phyloP scores from a whole-genome alignment of 2,888 invertebrate genomes.

The Kuschelorhynchus macadamiae region DNA sequence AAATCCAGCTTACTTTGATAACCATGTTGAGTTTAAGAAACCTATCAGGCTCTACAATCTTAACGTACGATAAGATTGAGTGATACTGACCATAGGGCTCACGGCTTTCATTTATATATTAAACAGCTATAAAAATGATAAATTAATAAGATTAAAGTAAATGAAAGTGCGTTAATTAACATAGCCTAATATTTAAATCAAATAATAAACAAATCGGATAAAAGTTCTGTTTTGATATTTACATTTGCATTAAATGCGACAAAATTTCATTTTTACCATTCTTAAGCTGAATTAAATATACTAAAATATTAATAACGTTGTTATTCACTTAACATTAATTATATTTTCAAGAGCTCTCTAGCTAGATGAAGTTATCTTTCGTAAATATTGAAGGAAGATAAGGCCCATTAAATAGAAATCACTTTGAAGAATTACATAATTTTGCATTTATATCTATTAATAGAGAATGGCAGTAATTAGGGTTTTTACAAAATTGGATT shows the following conservation, averaged over 20 bases:
- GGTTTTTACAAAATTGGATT: too few species aligned
- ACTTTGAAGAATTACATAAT: too few species aligned
- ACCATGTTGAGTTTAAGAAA: constrained; percentile 15
- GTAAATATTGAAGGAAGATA: too few species aligned
- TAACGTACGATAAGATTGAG: neutral
- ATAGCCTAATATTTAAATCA: constrained; percentile 1
- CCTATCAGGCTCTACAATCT: neutral
- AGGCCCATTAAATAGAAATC: too few species aligned
- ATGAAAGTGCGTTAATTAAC: constrained; percentile 30
- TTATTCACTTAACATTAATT: too few species aligned
- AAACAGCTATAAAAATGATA: constrained; percentile 7
- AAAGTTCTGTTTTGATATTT: constrained; percentile 6
- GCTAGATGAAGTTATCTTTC: too few species aligned
- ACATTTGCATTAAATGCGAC: constrained; percentile 21
- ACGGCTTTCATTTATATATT: constrained; percentile 7
- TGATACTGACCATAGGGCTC: constrained; percentile 14
- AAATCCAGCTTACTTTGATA: constrained; percentile 19
- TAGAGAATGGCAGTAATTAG: too few species aligned
- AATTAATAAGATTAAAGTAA: constrained; percentile 26
- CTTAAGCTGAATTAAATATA: too few species aligned
- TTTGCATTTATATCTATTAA: too few species aligned
- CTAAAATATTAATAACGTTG: too few species aligned
- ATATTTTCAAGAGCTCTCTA: too few species aligned
- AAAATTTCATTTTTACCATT: too few species aligned
- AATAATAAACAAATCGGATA: constrained; percentile 21